phyloP scores from a whole-genome alignment of 2,888 invertebrate species.

The Deilephila porcellus region DNA sequence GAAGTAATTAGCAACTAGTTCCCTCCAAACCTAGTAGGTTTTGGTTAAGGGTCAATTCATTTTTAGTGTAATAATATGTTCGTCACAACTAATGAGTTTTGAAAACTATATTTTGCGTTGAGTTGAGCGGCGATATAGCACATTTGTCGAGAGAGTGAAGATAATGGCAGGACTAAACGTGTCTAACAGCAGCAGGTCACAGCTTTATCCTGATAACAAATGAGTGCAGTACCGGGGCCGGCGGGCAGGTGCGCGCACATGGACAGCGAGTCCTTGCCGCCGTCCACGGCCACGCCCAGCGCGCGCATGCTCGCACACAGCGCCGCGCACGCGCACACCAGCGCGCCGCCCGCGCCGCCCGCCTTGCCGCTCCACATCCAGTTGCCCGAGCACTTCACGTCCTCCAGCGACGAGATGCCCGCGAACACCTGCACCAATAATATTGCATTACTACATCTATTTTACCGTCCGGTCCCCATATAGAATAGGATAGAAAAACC shows the following conservation, averaged over 20 bases:
- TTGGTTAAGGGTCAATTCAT: no score
- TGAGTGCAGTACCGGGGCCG: conserved; percentile 70
- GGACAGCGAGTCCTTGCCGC: conserved; percentile 98
- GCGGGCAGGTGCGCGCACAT: conserved; percentile 96
- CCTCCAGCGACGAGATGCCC: conserved; percentile 87
- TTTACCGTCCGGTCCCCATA: no score
- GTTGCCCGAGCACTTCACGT: conserved; percentile 99
- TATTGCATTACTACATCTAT: no score
- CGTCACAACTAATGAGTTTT: no score
- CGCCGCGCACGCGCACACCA: conserved; percentile 94
- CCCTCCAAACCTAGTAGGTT: no score
- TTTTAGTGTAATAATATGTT: no score
- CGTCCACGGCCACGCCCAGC: conserved; percentile 95
- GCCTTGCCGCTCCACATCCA: conserved; percentile 99
- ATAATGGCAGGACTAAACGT: no score
- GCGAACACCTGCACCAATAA: conserved; percentile 83
- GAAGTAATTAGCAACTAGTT: no score
- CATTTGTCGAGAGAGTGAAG: not conserved
- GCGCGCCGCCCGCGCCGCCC: conserved; percentile 94
- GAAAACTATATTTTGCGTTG: no score
- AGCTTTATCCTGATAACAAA: not conserved
- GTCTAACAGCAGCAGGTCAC: no score
- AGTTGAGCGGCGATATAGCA: not conserved
- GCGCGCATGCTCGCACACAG: conserved; percentile 93
- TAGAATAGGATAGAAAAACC: no score